phyloP scores from a whole-genome alignment of 1,140 invertebrate species.

The Pseudomyrmex cubaensis region DNA sequence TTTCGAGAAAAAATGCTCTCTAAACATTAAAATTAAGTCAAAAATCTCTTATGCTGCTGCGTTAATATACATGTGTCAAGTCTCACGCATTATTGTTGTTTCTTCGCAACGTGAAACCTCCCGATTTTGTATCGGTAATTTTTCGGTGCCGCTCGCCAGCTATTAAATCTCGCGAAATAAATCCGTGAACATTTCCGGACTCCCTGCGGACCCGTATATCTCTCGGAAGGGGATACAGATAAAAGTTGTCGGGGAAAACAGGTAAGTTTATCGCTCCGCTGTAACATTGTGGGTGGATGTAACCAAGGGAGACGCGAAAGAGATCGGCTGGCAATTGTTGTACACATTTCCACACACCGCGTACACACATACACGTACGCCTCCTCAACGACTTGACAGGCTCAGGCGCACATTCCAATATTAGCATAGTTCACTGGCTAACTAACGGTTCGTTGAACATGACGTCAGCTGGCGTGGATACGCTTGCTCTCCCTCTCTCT shows the following conservation, averaged over 20 bases:
- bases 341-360: not conserved
- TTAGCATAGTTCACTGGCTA: slow-evolving; percentile 67
- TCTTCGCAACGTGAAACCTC: not conserved
- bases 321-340: slow-evolving; percentile 23
- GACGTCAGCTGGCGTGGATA: slow-evolving; percentile 51
- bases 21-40: too few relatives aligned
- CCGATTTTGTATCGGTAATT: not conserved
- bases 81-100: not conserved
- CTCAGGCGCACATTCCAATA: slow-evolving; percentile 61
- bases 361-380: not conserved
- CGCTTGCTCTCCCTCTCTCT: slow-evolving; percentile 11
- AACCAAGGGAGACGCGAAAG: slow-evolving; percentile 32
- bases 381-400: slow-evolving; percentile 44
- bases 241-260: slow-evolving; percentile 51
- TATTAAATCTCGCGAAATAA: slow-evolving; percentile 43
- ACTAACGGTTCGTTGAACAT: slow-evolving; percentile 67
- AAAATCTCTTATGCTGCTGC: too few relatives aligned
- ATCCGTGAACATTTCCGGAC: slow-evolving; percentile 19
- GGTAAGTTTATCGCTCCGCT: slow-evolving; percentile 47
- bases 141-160: not conserved
- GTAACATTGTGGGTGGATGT: slow-evolving; percentile 31
- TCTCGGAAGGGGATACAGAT: slow-evolving; percentile 31
- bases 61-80: too few relatives aligned
- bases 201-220: slow-evolving; percentile 21
- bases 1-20: too few relatives aligned